These are phyloP conservation scores for Oncorhynchus tshawytscha DNA, from an alignment of 2,113 vertebrate genomes.

Conservation along the genomic window DNA sequence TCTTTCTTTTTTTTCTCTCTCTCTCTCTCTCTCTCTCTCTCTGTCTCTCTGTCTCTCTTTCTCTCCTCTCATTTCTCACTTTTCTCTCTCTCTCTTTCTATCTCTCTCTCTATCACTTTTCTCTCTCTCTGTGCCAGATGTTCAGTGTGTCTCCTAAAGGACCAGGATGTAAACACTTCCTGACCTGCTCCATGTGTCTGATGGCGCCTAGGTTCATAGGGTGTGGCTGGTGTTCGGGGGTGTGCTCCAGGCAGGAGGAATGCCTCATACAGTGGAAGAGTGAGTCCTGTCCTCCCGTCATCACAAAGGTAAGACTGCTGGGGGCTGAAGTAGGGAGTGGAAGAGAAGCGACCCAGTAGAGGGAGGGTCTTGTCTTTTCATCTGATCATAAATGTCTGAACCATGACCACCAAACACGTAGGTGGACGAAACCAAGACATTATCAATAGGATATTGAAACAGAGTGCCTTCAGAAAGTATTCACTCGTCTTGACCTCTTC, in stretches of 20 bases:
- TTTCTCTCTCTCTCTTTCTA: background rate
- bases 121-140: constrained; percentile 65
- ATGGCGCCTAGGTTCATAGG: constrained; percentile 83
- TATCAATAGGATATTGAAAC: no score
- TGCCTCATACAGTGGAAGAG: constrained; percentile 77
- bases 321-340: background rate
- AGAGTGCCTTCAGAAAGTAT: no score
- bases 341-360: no score
- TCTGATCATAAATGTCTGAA: no score
- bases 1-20: background rate
- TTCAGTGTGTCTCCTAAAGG: constrained; percentile 80
- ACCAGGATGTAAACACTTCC: constrained; percentile 88
- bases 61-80: background rate
- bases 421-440: background rate
- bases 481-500: no score
- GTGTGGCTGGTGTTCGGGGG: constrained; percentile 86
- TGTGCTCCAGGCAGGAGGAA: constrained; percentile 70
- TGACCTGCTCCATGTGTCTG: constrained; percentile 83
- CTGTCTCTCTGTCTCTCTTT: no score
- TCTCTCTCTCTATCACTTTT: background rate
- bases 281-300: constrained; percentile 78
- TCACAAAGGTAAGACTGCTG: constrained; percentile 75
- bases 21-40: background rate
- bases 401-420: background rate
- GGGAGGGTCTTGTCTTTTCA: no score